phyloP scores from a whole-genome alignment of 2,888 invertebrate genomes.

The Caenorhabditis auriculariae region DNA sequence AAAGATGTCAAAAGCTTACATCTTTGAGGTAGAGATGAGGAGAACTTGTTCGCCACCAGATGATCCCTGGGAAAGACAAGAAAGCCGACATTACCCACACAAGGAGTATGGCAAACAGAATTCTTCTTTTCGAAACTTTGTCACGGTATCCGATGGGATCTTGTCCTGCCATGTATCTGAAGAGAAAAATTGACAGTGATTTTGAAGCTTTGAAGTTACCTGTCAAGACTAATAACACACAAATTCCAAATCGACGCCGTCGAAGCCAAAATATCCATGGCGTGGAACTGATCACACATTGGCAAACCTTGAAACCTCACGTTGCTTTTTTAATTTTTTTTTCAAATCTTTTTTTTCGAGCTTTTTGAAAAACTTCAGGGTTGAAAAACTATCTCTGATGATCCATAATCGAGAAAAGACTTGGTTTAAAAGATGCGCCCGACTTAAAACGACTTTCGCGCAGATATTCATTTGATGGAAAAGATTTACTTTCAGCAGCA shows the following conservation, averaged over 20 bases:
- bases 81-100: conserved; percentile 96
- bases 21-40: conserved; percentile 57
- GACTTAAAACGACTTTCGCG: too few species aligned
- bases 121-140: conserved; percentile 85
- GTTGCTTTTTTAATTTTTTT: neutral
- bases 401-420: too few species aligned
- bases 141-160: conserved; percentile 96
- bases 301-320: conserved; percentile 77
- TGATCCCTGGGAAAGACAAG: conserved; percentile 95
- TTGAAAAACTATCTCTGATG: too few species aligned
- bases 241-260: conserved; percentile 95
- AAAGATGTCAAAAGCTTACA: neutral
- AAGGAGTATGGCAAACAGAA: conserved; percentile 82
- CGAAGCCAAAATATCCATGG: conserved; percentile 91
- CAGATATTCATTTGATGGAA: too few species aligned
- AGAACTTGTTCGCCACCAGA: conserved; percentile 70
- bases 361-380: too few species aligned
- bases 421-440: too few species aligned
- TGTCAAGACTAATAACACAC: conserved; percentile 77
- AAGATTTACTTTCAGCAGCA: too few species aligned
- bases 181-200: conserved; percentile 68
- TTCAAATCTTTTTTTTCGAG: too few species aligned
- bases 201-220: conserved; percentile 35
- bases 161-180: conserved; percentile 90
- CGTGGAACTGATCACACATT: conserved; percentile 97